phyloP scores from a whole-genome alignment of 2,113 vertebrate species.

The Chaetodon auriga region DNA sequence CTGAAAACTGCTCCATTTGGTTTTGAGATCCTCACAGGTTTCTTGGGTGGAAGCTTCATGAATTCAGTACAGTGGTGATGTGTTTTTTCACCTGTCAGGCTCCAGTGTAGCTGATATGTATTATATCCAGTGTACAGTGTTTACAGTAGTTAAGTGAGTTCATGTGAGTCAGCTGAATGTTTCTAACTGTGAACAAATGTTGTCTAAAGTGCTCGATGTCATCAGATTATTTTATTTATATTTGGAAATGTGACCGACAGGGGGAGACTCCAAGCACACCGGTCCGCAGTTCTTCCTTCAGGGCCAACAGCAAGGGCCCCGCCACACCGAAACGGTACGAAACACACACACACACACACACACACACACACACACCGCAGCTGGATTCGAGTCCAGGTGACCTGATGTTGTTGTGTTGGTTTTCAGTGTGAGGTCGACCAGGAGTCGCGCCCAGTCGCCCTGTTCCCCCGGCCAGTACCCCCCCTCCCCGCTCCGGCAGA shows the following conservation, averaged over 20 bases:
- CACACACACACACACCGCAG: slow-evolving; percentile 13
- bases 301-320: slow-evolving; percentile 85
- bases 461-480: slow-evolving; percentile 87
- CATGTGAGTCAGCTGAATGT: no score
- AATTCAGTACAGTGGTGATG: no score
- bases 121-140: no score
- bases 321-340: slow-evolving; percentile 82
- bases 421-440: slow-evolving; percentile 84
- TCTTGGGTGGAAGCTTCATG: background rate
- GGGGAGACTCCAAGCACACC: slow-evolving; percentile 86
- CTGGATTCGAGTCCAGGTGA: fast-evolving
- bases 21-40: no score
- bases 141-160: background rate
- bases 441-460: slow-evolving; percentile 91
- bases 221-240: background rate
- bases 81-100: no score
- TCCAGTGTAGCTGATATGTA: no score
- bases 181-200: no score
- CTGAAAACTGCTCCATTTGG: no score
- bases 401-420: background rate
- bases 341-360: slow-evolving; percentile 20
- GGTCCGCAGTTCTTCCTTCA: slow-evolving; percentile 88
- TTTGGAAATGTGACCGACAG: slow-evolving; percentile 73
- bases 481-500: slow-evolving; percentile 89
- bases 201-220: no score